Percentiles rank a stretch among this genome's conserved stretches.
phyloP scores from a whole-genome alignment of 2,888 invertebrate genomes.

The Petrophora chlorosata region DNA sequence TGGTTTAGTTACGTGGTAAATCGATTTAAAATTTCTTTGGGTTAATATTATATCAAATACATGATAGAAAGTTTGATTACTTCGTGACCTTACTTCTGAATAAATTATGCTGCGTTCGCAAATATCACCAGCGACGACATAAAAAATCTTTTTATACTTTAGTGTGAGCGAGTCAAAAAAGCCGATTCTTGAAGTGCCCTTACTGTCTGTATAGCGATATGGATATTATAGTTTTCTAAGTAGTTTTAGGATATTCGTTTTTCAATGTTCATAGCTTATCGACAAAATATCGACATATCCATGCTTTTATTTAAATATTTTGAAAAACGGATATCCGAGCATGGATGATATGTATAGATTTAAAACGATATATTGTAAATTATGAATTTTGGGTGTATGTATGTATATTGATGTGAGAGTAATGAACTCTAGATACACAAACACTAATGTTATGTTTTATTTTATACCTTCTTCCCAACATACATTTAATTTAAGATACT shows the following conservation, averaged over 20 bases:
- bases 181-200: neutral
- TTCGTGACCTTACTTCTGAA: too few species aligned
- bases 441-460: constrained; percentile 14
- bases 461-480: too few species aligned
- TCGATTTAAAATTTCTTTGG: too few species aligned
- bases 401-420: constrained; percentile 8
- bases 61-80: too few species aligned
- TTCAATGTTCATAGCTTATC: neutral
- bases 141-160: neutral
- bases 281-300: neutral
- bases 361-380: constrained; percentile 15
- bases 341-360: constrained; percentile 3
- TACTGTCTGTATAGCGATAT: neutral
- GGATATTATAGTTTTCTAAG: neutral
- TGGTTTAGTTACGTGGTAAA: too few species aligned
- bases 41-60: too few species aligned
- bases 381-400: constrained; percentile 13
- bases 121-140: too few species aligned
- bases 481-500: too few species aligned
- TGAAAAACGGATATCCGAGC: neutral
- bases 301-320: neutral
- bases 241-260: neutral
- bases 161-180: neutral
- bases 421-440: constrained; percentile 15
- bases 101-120: too few species aligned